These are phyloP conservation scores for Choristoneura rosaceana DNA, from an alignment of 2,888 invertebrate species.

Conservation along the genomic window DNA sequence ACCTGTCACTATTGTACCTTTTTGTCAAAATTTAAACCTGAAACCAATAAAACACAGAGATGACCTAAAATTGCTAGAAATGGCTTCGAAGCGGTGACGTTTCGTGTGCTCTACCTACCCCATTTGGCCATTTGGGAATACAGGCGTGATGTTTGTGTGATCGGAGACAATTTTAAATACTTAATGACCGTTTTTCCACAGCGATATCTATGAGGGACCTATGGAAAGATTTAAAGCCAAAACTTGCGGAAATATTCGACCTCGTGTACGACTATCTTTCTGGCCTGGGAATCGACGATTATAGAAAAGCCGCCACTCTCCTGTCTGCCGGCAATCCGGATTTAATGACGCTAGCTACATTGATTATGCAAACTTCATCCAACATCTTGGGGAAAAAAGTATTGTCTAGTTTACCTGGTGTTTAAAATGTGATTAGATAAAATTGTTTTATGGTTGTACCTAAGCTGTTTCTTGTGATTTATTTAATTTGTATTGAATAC, in stretches of 20 bases:
- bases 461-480: no score
- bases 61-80: no score
- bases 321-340: slow-evolving; percentile 55
- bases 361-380: slow-evolving; percentile 68
- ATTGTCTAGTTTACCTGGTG: slow-evolving; percentile 61
- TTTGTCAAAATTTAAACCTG: no score
- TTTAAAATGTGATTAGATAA: slow-evolving; percentile 44
- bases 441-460: neutral
- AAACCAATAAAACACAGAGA: no score
- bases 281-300: slow-evolving; percentile 72
- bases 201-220: slow-evolving; percentile 74
- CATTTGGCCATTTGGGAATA: no score
- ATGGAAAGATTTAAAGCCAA: slow-evolving; percentile 69
- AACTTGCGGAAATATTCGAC: slow-evolving; percentile 68
- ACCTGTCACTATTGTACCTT: no score
- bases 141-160: no score
- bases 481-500: no score
- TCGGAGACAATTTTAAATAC: neutral
- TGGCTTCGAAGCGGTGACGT: no score
- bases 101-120: no score
- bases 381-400: slow-evolving; percentile 69
- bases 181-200: slow-evolving; percentile 49
- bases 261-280: slow-evolving; percentile 76
- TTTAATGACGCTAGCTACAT: slow-evolving; percentile 61
- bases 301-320: slow-evolving; percentile 63